These are phyloP conservation scores for Drosophila nebulosa DNA, from an alignment of 1,140 invertebrate genomes.

Conservation along the genomic window DNA sequence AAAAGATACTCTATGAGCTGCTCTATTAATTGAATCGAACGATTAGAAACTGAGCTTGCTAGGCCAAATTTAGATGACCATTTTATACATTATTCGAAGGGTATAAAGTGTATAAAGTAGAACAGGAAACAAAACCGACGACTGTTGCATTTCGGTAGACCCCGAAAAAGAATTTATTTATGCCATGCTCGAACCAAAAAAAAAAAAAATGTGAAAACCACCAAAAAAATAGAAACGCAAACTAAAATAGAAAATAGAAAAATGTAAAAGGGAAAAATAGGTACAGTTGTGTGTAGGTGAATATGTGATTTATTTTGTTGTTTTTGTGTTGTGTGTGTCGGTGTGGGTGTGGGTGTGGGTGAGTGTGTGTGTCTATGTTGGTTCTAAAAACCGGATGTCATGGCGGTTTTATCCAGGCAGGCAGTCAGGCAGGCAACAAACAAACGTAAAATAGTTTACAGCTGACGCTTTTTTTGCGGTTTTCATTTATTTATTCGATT, in stretches of 20 bases:
- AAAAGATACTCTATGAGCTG: too few species aligned
- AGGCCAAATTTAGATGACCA: too few species aligned
- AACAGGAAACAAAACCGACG: constrained; percentile 55
- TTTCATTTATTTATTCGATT: constrained; percentile 42
- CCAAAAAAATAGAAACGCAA: not conserved
- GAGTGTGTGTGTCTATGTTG: constrained; percentile 9
- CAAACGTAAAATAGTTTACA: constrained; percentile 24
- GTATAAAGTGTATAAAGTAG: constrained; percentile 51
- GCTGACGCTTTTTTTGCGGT: constrained; percentile 45
- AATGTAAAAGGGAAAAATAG: not conserved
- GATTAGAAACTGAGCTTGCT: too few species aligned
- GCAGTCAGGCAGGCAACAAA: constrained; percentile 55
- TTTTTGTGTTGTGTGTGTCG: constrained; percentile 19
- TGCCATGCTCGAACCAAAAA: constrained; percentile 48
- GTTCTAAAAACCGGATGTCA: constrained; percentile 53
- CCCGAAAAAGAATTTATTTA: constrained; percentile 29
- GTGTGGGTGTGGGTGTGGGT: not conserved
- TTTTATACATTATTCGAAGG: not conserved
- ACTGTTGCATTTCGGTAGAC: constrained; percentile 40
- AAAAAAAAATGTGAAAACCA: constrained; percentile 35
- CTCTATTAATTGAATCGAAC: too few species aligned
- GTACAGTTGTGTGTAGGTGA: constrained; percentile 4
- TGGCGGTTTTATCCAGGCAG: constrained; percentile 53
- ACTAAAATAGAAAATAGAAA: not conserved
- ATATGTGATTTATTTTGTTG: constrained; percentile 20